phyloP scores from a whole-genome alignment of 1,140 invertebrate species.

The Rhopalosiphum maidis region DNA sequence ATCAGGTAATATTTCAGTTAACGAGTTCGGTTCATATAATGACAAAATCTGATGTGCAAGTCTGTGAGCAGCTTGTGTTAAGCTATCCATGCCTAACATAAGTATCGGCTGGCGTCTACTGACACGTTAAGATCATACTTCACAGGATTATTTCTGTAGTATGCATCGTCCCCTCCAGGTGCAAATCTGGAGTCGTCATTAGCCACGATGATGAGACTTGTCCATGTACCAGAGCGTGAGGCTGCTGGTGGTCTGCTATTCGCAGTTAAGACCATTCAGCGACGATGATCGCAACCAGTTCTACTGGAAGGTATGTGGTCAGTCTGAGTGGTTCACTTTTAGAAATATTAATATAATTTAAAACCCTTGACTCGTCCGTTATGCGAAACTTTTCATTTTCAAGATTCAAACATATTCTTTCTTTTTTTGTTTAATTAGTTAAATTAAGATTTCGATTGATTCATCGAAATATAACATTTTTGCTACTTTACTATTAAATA shows the following conservation, averaged over 20 bases:
- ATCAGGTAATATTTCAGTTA: not conserved
- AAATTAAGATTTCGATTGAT: too few species aligned
- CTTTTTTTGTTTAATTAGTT: too few species aligned
- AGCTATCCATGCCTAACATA: not conserved
- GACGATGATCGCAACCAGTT: conserved; percentile 30
- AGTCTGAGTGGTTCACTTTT: conserved; percentile 36
- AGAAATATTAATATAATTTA: too few species aligned
- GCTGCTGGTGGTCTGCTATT: not conserved
- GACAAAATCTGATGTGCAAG: not conserved
- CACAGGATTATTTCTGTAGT: conserved; percentile 55
- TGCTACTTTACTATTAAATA: not conserved
- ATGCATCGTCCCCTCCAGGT: conserved; percentile 53
- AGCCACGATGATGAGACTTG: conserved; percentile 26
- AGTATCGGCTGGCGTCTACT: not conserved
- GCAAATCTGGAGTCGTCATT: conserved; percentile 43
- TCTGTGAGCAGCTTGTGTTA: not conserved
- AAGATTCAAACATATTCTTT: too few species aligned
- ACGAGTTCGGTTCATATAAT: not conserved
- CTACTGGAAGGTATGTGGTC: not conserved
- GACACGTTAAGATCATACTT: conserved; percentile 35
- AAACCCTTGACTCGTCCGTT: too few species aligned
- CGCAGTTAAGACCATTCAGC: not conserved
- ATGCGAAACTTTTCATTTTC: too few species aligned
- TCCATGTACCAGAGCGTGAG: conserved; percentile 37
- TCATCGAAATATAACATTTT: not conserved